Base-by-base conservation (phyloP, 1,140 invertebrate genomes). In the Ceratina japonica region DNA sequence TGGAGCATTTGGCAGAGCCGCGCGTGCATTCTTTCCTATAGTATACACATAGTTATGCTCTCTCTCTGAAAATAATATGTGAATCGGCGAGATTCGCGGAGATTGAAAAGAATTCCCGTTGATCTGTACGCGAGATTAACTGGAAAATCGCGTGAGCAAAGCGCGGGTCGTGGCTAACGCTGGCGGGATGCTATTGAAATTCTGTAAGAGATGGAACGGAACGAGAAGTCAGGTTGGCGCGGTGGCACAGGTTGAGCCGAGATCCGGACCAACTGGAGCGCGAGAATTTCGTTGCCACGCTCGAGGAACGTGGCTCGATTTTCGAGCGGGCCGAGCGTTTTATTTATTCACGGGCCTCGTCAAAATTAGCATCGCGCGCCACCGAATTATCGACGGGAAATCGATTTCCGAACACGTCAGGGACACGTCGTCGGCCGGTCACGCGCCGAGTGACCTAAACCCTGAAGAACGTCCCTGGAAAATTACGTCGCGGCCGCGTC, bases 341-440 rank as follows among this genome's bases (percentile, higher is more conserved):
- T 78, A 78, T 78, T 72, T 71, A 63, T 71, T 68, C 75, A 63
- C 64, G 20, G 44, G 13, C 22, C 44, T 10, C 18, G 68, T 71
- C 59, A 49, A 59, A 78, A 72, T 78, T 78, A 78, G 49, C 68
- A 61, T 54, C 68, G 49, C 2, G 15, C 58, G 20, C 68, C 22
- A 63, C 49, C 59, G n/a, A 72, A 72, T 72, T 72, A 64, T 78
- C 68, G 75, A 78, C 27, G 75, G n/a, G 13, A 22, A 24, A 78
- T 78, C 75, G 75, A 78, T 78, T 78, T 78, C 68, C 75, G 75
- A 77, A 77, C 58, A 2, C 37, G 66, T 62, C 66, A 77, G 58
- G 66, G 66, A 52, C 75, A 44, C 27, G 1, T n/a, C 59, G n/a
- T 52, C 58, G 52, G 2, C 52, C 52, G 20, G 37, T 12, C 15